Evolutionary conservation across 2,113 vertebrate species (phyloP), one percentile per base, ranked within the genome.

Genomic region (Plotosus lineatus): DNA sequence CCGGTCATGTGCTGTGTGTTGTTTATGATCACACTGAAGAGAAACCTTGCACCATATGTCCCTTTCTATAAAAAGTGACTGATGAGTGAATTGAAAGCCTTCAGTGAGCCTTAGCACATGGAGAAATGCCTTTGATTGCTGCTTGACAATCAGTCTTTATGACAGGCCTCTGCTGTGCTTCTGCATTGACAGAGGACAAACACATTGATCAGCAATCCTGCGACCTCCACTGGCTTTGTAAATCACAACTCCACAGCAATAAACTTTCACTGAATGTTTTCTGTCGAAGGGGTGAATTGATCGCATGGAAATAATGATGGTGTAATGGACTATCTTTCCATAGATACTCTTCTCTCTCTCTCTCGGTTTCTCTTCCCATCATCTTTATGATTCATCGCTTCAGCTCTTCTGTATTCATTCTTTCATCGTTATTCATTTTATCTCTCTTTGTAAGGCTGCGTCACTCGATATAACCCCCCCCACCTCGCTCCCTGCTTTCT

Each of bases 111-210:
- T 21, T 48, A 72, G 74, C 33, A 61, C 50, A 65, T 21, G 2
- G 40, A 78, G 76, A 33, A 77, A 53, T 2, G 88, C 89, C 89
- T 91, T 90, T 90, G 91, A 92, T 92, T 91, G 89, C 87, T 26
- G 58, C 89, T 90, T 90, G 90, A 92, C 92, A 89, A 88, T 90
- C 90, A 89, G 85, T 92, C 90, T 93, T 93, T 91, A 92, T 89
- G 92, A 92, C 89, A 85, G 91, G 86, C 84, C 78, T 87, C 89
- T 74, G 63, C 73, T 71, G 87, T 85, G 89, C 86, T 84, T 86
- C 50, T 76, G 86, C 89, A 87, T 91, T 86, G 81, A 89, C 87
- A 84, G 87, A 89, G 88, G 86, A 92, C 90, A 92, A 93, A 92
- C 91, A 90, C 88, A 92, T 93, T 86, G 91, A 93, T 93, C 88